Base-by-base conservation (phyloP, 2,888 invertebrate species). In the Carpatolechia fugitivella region DNA sequence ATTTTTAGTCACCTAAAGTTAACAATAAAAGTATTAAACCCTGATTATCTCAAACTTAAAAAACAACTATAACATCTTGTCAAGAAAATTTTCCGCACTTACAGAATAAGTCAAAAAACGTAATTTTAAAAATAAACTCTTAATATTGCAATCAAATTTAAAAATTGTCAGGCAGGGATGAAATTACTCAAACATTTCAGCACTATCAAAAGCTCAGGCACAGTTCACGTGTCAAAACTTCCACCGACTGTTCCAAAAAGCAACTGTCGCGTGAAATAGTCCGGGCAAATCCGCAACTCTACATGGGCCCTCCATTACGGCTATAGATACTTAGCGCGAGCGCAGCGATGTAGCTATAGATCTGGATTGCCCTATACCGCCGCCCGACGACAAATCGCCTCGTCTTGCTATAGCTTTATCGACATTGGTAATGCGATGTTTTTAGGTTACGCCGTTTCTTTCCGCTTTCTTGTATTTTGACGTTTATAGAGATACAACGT, bases 241-340 rank as follows among this genome's bases (percentile, higher is more conserved):
- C 4, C n/a, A n/a, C 35, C 35, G 35, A n/a, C 30, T 47, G 8
- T 16, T 7, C 14, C 38, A 16, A 16, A 38, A 38, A 33, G 13
- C 38, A 11, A 13, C 11, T 20, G 24, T 44, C 41, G 20, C 41
- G 41, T 44, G 7, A 18, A 8, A n/a, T 1, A 11, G 10, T 16
- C 38, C 38, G 20, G 41, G 11, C 7, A 44, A 44, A 20, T n/a
- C 24, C 11, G 10, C 41, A 11, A 1, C 41, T 11, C 41, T 44
- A 44, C 41, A 40, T 20, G 41, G 7, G 20, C 41, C 41, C 8
- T 24, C 29, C 41, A 33, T 36, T 54, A 54, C 49, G 24, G 8
- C 41, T 44, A 24, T 44, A 44, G 20, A 44, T n/a, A 44, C 41
- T 44, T 44, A 44, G 24, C 41, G 35, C 40, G 16, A 16, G 10